Conservation (phyloP, 2,888 invertebrate species). For the Palloptera scutellata region DNA sequence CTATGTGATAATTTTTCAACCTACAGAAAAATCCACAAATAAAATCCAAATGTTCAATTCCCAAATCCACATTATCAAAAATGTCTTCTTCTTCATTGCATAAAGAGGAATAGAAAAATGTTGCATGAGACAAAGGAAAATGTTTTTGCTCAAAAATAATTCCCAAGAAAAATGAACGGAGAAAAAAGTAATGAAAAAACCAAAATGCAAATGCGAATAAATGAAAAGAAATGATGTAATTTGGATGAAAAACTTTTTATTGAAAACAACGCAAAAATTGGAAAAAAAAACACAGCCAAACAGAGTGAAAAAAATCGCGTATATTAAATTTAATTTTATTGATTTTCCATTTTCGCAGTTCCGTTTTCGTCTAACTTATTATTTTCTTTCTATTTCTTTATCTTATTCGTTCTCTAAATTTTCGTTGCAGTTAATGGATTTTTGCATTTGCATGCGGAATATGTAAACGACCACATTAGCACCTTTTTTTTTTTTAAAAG, state of each 20-base stretch:
- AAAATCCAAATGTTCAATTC: no score
- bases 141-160: no score
- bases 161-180: constrained; percentile 16
- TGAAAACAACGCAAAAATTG: constrained; percentile 9
- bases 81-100: no score
- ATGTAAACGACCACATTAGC: constrained; percentile 50
- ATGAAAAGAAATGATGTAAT: no score
- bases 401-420: constrained; percentile 38
- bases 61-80: no score
- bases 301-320: constrained; percentile 13
- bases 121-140: no score
- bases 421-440: constrained; percentile 60
- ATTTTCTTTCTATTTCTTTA: constrained; percentile 31
- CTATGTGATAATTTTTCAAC: no score
- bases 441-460: constrained; percentile 56
- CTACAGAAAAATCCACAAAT: no score
- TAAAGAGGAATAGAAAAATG: no score
- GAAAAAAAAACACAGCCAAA: constrained; percentile 17
- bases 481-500: no score
- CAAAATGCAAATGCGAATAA: background rate
- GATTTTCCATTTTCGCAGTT: constrained; percentile 28
- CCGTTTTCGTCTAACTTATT: constrained; percentile 38
- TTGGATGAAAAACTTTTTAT: no score
- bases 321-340: constrained; percentile 21
- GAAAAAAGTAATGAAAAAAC: constrained; percentile 22